Percentiles rank a stretch among this genome's conserved stretches.
Conservation (phyloP, 1,140 invertebrate species). For the Melipona quadrifasciata region DNA sequence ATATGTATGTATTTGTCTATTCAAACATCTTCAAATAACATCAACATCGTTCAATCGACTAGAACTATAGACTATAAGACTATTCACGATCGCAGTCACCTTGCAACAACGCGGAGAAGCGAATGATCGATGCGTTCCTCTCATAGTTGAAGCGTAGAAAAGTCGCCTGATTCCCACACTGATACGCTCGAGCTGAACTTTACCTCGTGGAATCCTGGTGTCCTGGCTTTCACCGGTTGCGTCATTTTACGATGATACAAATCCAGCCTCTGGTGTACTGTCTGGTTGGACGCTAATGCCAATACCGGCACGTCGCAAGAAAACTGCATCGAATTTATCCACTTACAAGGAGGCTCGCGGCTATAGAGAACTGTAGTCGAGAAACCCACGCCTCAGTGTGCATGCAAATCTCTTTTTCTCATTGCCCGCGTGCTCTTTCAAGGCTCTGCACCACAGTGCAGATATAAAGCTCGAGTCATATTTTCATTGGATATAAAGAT, state of each 20-base stretch:
- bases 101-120: conserved; percentile 6
- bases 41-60: not conserved
- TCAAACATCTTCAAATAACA: not conserved
- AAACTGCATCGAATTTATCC: conserved; percentile 28
- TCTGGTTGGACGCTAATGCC: conserved; percentile 5
- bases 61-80: not conserved
- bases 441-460: not conserved
- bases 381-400: conserved; percentile 10
- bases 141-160: conserved; percentile 50
- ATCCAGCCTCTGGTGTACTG: conserved; percentile 16
- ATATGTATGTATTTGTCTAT: too few relatives aligned
- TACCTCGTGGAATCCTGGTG: conserved; percentile 59
- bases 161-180: conserved; percentile 67
- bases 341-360: not conserved
- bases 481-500: too few relatives aligned
- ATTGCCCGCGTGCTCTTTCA: not conserved
- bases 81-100: not conserved
- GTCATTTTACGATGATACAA: conserved; percentile 64
- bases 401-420: conserved; percentile 1
- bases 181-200: conserved; percentile 64
- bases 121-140: conserved; percentile 50
- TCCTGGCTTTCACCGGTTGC: conserved; percentile 66
- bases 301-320: not conserved
- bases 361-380: not conserved
- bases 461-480: not conserved